These are phyloP conservation scores for Gymnocypris eckloni DNA, from an alignment of 2,797 vertebrate species.

Conservation along the genomic window DNA sequence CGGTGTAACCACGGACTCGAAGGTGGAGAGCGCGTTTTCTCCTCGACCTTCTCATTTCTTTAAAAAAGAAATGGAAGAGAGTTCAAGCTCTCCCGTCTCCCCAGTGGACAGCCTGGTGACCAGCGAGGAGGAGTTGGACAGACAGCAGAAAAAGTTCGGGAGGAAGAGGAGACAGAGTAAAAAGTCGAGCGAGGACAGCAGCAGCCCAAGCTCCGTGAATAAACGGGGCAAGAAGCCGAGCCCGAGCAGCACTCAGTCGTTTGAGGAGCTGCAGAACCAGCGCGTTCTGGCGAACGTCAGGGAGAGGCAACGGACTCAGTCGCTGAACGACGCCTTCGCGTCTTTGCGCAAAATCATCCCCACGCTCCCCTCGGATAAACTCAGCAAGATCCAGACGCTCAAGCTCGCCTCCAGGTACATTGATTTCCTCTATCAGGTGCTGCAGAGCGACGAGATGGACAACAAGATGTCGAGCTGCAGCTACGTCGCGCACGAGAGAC, in stretches of 20 bases:
- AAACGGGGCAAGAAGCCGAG: constrained; percentile 80
- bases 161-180: constrained; percentile 81
- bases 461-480: constrained; percentile 87
- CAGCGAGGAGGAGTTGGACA: constrained; percentile 86
- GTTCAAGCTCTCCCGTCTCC: constrained; percentile 82
- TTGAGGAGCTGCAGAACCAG: constrained; percentile 87
- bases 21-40: constrained; percentile 76
- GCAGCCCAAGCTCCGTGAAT: constrained; percentile 73
- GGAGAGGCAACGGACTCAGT: constrained; percentile 83
- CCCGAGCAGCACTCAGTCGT: constrained; percentile 79
- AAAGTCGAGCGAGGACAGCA: constrained; percentile 80
- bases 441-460: constrained; percentile 89
- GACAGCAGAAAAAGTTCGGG: constrained; percentile 76
- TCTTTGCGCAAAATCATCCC: constrained; percentile 86
- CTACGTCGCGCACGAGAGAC: constrained; percentile 86
- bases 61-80: constrained; percentile 85
- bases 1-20: constrained; percentile 76
- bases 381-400: constrained; percentile 87
- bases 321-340: constrained; percentile 84
- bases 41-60: constrained; percentile 78
- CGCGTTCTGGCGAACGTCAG: constrained; percentile 84
- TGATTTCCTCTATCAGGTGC: constrained; percentile 85
- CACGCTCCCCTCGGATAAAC: constrained; percentile 85
- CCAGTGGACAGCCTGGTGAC: constrained; percentile 83
- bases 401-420: constrained; percentile 86